Evolutionary conservation across 37 sponge, comb jelly and placozoan species (phyloP), one percentile per base, ranked within the genome.

Genomic region (Chondrosia reniformis): DNA sequence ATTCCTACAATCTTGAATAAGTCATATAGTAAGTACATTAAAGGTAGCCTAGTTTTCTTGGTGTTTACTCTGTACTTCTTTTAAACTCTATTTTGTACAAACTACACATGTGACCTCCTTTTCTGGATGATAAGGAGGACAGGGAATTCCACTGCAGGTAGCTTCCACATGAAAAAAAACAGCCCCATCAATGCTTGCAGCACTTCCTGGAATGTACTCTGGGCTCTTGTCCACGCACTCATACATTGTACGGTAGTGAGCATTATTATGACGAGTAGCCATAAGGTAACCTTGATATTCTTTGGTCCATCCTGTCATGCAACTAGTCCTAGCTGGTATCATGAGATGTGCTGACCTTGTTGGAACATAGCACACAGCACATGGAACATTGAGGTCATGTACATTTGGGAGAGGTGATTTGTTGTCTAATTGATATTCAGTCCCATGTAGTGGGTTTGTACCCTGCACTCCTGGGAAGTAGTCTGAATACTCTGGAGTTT

Each of bases 221-320:
- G 76, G 67, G 62, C 76, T 71, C 37, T 80, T 80, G 71, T 86
- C 86, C 19, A 86, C 86, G 81, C 86, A 86, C 64, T 80, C 81
- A 67, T 37, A 86, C 22, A 45, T 65, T 33, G 55, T 55, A 22
- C 61, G 67, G 8, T n/a, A 7, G 24, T 81, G 54, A 36, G 2
- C 33, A 15, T 15, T 15, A 7, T 7, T 30, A 38, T 69, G 21
- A 6, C 42, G 43, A 39, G 7, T 33, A 25, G 81, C 44, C 86
- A 86, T 86, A 12, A 86, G 76, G 52, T 86, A 86, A 38, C 86
- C 86, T 57, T 12, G 38, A 77, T 86, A 86, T 76, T 86, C 86
- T 44, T 24, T 33, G 32, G 86, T 86, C 86, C 81, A 86, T 3
- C 0, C 37, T 44, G 76, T 34, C 2, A 77, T 81, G 40, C 86